These are phyloP conservation scores for Archocentrus centrarchus DNA, from an alignment of 2,113 vertebrate genomes.

Conservation along the genomic window DNA sequence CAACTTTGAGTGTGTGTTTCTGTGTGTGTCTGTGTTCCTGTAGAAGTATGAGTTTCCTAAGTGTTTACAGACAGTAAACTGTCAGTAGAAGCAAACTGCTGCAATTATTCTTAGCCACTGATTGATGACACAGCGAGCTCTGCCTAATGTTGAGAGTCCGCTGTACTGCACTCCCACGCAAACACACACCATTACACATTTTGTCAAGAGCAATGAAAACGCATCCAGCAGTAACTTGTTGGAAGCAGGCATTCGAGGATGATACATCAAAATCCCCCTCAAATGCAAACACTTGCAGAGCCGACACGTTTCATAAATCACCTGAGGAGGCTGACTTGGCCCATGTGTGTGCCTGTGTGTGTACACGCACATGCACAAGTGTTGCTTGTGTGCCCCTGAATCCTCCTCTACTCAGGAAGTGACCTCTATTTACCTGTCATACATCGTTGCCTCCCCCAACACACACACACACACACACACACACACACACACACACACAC, in stretches of 20 bases:
- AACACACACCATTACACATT: constrained; percentile 20
- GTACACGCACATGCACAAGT: background rate
- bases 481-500: constrained; percentile 13
- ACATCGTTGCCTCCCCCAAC: constrained; percentile 58
- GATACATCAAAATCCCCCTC: constrained; percentile 73
- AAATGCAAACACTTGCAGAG: constrained; percentile 74
- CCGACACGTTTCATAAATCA: constrained; percentile 76
- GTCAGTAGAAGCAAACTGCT: constrained; percentile 60
- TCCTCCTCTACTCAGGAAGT: constrained; percentile 62
- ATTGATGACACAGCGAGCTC: constrained; percentile 66
- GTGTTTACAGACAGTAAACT: constrained; percentile 52
- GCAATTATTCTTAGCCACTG: constrained; percentile 67
- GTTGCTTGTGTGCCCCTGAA: constrained; percentile 22
- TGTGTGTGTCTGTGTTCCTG: background rate
- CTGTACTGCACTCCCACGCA: constrained; percentile 26
- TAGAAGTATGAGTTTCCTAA: constrained; percentile 51
- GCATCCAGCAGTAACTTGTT: constrained; percentile 64
- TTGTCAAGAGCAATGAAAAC: constrained; percentile 61
- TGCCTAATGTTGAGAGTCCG: constrained; percentile 44
- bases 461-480: constrained; percentile 23
- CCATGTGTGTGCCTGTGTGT: constrained; percentile 13
- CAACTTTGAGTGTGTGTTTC: background rate
- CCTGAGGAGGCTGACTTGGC: constrained; percentile 24
- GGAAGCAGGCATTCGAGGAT: constrained; percentile 42
- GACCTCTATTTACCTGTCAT: constrained; percentile 78